phyloP scores from a whole-genome alignment of 2,113 vertebrate species.

The Dipodomys spectabilis region DNA sequence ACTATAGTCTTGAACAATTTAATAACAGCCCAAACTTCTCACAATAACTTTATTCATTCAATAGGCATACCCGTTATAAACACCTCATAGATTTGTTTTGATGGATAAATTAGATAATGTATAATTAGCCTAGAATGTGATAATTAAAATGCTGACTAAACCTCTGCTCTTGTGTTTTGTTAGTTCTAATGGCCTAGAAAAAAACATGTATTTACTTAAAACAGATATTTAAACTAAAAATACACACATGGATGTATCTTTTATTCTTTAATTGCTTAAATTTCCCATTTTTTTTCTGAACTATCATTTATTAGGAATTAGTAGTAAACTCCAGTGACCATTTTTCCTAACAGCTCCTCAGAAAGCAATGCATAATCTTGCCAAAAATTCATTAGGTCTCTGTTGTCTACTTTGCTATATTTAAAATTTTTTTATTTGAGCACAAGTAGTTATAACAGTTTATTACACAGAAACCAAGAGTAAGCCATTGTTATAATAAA shows the following conservation, averaged over 20 bases:
- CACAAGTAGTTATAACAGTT: neutral
- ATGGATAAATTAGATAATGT: neutral
- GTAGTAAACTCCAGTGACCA: neutral
- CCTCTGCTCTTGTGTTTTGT: no score
- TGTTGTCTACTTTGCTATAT: conserved; percentile 5
- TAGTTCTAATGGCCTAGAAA: no score
- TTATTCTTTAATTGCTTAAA: neutral
- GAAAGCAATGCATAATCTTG: neutral
- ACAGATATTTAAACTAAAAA: neutral
- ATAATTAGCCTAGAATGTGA: neutral
- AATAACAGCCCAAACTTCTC: neutral
- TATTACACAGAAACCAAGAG: neutral
- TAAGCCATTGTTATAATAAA: conserved; percentile 22
- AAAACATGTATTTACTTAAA: neutral
- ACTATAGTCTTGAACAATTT: neutral
- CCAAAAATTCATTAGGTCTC: neutral
- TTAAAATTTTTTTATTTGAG: conserved; percentile 23
- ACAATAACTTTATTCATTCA: neutral
- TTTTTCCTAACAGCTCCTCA: neutral
- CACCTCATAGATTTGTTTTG: neutral
- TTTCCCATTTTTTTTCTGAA: neutral
- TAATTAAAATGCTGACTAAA: neutral
- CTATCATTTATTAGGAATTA: neutral
- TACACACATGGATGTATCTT: neutral
- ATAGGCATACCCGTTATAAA: neutral